These are phyloP conservation scores for Schizopygopsis pylzovi DNA, from an alignment of 2,797 vertebrate species.

Conservation along the genomic window DNA sequence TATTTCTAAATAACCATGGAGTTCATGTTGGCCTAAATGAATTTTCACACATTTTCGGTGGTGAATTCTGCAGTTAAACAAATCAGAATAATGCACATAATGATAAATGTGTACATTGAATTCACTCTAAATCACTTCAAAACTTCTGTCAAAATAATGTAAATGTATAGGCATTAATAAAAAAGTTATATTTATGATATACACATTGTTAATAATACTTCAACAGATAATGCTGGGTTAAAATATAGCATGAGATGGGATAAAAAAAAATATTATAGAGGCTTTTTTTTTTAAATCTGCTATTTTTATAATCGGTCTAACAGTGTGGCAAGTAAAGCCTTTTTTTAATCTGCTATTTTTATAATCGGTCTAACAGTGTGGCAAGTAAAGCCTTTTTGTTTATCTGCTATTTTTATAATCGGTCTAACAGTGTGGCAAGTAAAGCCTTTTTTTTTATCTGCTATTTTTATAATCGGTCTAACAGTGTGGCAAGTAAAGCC, in stretches of 20 bases:
- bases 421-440: neutral
- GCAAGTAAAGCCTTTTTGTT: neutral
- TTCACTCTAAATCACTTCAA: neutral
- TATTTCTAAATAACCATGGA: neutral
- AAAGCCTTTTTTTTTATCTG: neutral
- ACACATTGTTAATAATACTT: neutral
- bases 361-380: too few relatives aligned
- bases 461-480: neutral
- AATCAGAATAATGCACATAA: neutral
- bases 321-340: too few relatives aligned
- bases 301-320: neutral
- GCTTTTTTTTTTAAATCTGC: neutral
- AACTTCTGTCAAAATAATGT: neutral
- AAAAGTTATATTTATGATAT: neutral
- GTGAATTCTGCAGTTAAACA: neutral
- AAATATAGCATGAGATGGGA: neutral
- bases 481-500: neutral
- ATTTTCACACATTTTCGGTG: neutral
- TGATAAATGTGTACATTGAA: neutral
- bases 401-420: neutral
- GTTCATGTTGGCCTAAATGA: neutral
- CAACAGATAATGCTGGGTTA: neutral
- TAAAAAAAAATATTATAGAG: neutral
- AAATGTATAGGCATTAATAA: neutral
- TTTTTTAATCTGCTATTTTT: neutral